Conservation (phyloP, 2,113 vertebrate species). For the Silurus asotus region DNA sequence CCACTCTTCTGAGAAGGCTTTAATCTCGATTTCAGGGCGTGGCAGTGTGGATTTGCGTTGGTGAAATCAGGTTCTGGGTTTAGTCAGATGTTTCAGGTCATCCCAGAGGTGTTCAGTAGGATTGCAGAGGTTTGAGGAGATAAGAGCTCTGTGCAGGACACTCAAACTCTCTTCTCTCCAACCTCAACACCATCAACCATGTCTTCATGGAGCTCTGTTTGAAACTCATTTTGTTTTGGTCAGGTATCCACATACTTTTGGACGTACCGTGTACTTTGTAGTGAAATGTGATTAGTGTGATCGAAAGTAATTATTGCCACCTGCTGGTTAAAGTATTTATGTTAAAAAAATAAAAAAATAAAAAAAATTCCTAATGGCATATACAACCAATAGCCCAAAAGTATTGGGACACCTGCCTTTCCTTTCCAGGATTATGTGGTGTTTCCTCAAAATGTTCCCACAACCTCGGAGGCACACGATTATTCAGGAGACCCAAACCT, state of each 20-base stretch:
- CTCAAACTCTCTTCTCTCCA: background rate
- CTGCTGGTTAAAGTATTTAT: background rate
- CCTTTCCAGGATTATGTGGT: no score
- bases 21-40: background rate
- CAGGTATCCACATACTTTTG: background rate
- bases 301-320: slow-evolving; percentile 9
- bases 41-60: background rate
- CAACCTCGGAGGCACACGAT: no score
- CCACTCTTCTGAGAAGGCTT: background rate
- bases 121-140: background rate
- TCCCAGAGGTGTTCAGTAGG: background rate
- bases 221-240: background rate
- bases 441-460: no score
- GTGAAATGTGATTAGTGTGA: background rate
- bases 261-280: no score
- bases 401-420: no score
- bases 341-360: background rate
- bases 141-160: background rate
- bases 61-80: background rate
- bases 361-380: background rate
- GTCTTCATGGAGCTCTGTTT: background rate
- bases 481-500: no score
- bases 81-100: background rate
- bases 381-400: no score
- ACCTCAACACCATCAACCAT: background rate